Conservation (phyloP, 2,113 vertebrate genomes). For the Notarius lentiginosus region DNA sequence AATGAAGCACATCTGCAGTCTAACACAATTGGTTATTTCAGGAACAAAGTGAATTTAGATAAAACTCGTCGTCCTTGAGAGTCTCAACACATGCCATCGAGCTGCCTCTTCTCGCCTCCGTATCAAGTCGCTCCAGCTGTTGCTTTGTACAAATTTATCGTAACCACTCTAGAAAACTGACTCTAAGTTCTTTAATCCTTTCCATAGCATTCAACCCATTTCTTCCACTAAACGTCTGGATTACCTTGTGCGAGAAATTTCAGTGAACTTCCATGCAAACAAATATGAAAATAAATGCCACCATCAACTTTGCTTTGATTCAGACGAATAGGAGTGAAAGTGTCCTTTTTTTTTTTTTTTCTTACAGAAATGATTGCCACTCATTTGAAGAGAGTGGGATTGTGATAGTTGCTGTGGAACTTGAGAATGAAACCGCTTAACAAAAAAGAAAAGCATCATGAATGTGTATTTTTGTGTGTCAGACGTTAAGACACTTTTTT, state of each 20-base stretch:
- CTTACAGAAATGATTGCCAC: constrained; percentile 42
- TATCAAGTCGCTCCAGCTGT: constrained; percentile 17
- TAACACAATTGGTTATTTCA: constrained; percentile 6
- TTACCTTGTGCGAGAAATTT: not conserved
- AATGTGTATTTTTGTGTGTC: not conserved
- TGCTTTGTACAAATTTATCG: constrained; percentile 1
- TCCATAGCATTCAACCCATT: not conserved
- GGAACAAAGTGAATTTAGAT: constrained; percentile 22
- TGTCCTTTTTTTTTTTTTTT: constrained; percentile 42
- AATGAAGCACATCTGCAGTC: constrained; percentile 15
- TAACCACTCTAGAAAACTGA: not conserved
- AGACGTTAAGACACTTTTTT: not conserved
- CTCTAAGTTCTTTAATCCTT: not conserved
- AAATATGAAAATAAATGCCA: not conserved
- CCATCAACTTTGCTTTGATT: not conserved
- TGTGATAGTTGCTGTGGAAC: constrained; percentile 57
- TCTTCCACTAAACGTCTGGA: not conserved
- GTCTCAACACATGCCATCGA: not conserved
- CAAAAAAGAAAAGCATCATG: not conserved
- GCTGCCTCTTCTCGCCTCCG: not conserved
- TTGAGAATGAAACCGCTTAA: constrained; percentile 44
- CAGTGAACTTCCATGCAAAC: not conserved
- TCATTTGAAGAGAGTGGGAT: constrained; percentile 35
- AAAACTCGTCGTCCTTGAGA: not conserved
- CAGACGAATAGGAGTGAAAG: not conserved